phyloP scores from a whole-genome alignment of 2,888 invertebrate species.

The Synanthedon formicaeformis region DNA sequence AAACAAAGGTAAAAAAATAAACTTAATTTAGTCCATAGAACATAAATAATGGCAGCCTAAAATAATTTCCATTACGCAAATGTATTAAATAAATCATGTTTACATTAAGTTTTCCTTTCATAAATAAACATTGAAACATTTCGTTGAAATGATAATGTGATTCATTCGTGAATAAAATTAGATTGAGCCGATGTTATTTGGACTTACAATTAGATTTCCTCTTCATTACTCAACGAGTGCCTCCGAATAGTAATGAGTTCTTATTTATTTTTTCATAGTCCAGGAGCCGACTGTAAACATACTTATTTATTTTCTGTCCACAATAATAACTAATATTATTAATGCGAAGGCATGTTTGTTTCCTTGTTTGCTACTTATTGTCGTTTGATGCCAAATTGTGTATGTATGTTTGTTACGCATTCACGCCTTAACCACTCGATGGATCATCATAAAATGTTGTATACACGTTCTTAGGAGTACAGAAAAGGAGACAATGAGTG shows the following conservation, averaged over 20 bases:
- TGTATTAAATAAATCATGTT: no score
- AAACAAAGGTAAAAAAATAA: background rate
- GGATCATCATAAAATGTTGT: no score
- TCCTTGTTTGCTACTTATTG: no score
- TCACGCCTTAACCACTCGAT: no score
- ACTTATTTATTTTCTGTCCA: no score
- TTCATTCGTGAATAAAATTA: conserved; percentile 29
- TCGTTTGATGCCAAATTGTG: no score
- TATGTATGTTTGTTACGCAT: no score
- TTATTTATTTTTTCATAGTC: conserved; percentile 10
- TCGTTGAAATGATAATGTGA: background rate
- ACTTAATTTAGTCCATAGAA: background rate
- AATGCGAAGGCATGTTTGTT: no score
- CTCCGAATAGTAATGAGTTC: conserved; percentile 34
- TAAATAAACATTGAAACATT: background rate
- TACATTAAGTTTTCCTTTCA: background rate
- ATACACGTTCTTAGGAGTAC: no score
- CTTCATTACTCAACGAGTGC: conserved; percentile 31
- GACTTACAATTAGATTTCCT: conserved; percentile 41
- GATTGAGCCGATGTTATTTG: conserved; percentile 32
- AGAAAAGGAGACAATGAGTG: no score
- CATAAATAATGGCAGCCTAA: background rate
- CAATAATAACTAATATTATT: no score
- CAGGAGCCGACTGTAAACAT: background rate
- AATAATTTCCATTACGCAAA: conserved; percentile 5